Evolutionary conservation across 1,140 invertebrate genomes (phyloP).

Genomic region (Nasonia giraulti): DNA sequence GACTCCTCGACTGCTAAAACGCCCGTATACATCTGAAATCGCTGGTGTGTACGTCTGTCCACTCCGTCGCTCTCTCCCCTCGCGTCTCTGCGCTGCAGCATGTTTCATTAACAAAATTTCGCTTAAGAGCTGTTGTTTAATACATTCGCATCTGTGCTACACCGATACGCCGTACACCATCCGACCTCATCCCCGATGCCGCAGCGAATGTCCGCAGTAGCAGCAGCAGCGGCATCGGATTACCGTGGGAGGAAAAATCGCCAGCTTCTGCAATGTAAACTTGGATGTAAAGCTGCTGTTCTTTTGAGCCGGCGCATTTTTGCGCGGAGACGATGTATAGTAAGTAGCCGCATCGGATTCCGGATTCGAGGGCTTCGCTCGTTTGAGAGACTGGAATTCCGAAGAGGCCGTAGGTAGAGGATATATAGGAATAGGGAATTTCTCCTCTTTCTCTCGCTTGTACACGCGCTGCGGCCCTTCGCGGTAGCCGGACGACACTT

Average conservation of each 20-base stretch:
- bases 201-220: background rate
- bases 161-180: too few species aligned
- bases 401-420: background rate
- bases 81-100: background rate
- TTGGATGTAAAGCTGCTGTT: conserved; percentile 7
- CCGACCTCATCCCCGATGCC: too few species aligned
- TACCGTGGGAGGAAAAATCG: background rate
- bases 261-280: conserved; percentile 4
- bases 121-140: conserved; percentile 40
- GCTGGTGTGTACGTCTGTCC: background rate
- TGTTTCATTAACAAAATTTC: conserved; percentile 41
- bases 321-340: too few species aligned
- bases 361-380: background rate
- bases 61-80: background rate
- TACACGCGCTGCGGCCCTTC: background rate
- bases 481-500: background rate
- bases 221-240: background rate
- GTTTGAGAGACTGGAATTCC: conserved; percentile 20
- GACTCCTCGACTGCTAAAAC: background rate
- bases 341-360: background rate
- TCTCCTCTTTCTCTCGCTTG: background rate
- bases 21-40: conserved; percentile 9
- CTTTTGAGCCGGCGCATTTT: background rate
- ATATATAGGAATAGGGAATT: conserved; percentile 18
- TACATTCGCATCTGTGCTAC: conserved; percentile 1